A percentile compares a stretch with the other conserved stretches of the same genome.
Conservation (phyloP, 2,888 invertebrate species). For the Hedychridium roseum region DNA sequence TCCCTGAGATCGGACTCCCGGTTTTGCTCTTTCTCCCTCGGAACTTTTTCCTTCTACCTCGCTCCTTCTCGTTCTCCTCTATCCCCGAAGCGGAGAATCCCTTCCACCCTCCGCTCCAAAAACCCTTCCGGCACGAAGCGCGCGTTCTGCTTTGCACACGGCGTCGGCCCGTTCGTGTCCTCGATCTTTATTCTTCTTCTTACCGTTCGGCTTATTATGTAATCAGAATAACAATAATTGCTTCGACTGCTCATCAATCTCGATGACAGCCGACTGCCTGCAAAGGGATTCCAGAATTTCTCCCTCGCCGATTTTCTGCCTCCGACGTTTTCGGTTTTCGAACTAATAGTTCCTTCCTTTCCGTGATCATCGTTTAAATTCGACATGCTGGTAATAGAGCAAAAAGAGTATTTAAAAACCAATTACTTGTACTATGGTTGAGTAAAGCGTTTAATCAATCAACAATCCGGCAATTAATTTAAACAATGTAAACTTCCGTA, state of each 20-base stretch:
- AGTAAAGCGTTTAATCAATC: too few relatives aligned
- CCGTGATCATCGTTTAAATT: too few relatives aligned
- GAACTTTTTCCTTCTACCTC: slow-evolving; percentile 20
- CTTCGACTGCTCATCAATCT: slow-evolving; percentile 57
- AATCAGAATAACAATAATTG: slow-evolving; percentile 62
- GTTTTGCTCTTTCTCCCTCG: slow-evolving; percentile 11
- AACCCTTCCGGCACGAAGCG: slow-evolving; percentile 5
- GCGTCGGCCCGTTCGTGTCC: background rate
- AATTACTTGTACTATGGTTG: too few relatives aligned
- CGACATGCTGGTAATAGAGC: slow-evolving; percentile 21
- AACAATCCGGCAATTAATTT: too few relatives aligned
- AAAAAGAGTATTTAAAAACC: too few relatives aligned
- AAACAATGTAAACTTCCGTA: background rate
- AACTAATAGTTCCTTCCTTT: background rate
- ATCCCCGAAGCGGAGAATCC: too few relatives aligned
- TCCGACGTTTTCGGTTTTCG: background rate
- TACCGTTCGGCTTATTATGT: slow-evolving; percentile 52
- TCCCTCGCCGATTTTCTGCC: background rate
- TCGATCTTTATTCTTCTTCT: slow-evolving; percentile 15
- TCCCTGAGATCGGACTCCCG: slow-evolving; percentile 2
- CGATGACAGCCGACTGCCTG: slow-evolving; percentile 51
- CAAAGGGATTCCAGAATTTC: background rate
- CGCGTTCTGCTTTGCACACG: slow-evolving; percentile 13
- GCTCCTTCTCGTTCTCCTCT: slow-evolving; percentile 24
- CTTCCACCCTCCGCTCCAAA: slow-evolving; percentile 21